Conservation (phyloP, 2,888 invertebrate genomes). For the Clepsis dumicolana region DNA sequence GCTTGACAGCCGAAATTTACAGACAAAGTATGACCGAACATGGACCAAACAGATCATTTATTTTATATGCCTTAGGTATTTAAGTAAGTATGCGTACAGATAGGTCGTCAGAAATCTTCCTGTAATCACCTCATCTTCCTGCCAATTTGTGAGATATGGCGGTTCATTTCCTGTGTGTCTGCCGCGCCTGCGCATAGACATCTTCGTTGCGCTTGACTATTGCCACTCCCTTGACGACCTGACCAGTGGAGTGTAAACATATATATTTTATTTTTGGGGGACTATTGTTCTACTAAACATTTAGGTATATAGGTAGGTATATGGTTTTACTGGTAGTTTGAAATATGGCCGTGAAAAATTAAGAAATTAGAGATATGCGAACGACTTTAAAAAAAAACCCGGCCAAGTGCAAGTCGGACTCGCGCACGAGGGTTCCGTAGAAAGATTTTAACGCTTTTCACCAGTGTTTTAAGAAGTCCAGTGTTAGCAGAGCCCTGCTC, state of each 20-base stretch:
- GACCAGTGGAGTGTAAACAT: slow-evolving; percentile 39
- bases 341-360: too few relatives aligned
- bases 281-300: slow-evolving; percentile 27
- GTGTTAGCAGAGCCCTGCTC: too few relatives aligned
- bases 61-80: background rate
- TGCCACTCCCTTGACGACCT: slow-evolving; percentile 41
- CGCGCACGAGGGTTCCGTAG: too few relatives aligned
- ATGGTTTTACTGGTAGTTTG: background rate
- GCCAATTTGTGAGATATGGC: slow-evolving; percentile 44
- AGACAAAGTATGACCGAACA: background rate
- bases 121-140: slow-evolving; percentile 38
- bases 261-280: slow-evolving; percentile 28
- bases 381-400: too few relatives aligned
- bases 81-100: background rate
- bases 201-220: slow-evolving; percentile 42
- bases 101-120: slow-evolving; percentile 23
- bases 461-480: too few relatives aligned
- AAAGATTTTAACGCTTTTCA: too few relatives aligned
- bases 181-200: slow-evolving; percentile 52
- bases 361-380: too few relatives aligned
- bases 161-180: slow-evolving; percentile 46
- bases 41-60: background rate
- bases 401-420: too few relatives aligned
- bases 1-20: background rate
- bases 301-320: background rate